Evolutionary conservation across 1,140 invertebrate species (phyloP), one percentile per base, ranked within the genome.

Genomic region (Lepidurus couesii): DNA sequence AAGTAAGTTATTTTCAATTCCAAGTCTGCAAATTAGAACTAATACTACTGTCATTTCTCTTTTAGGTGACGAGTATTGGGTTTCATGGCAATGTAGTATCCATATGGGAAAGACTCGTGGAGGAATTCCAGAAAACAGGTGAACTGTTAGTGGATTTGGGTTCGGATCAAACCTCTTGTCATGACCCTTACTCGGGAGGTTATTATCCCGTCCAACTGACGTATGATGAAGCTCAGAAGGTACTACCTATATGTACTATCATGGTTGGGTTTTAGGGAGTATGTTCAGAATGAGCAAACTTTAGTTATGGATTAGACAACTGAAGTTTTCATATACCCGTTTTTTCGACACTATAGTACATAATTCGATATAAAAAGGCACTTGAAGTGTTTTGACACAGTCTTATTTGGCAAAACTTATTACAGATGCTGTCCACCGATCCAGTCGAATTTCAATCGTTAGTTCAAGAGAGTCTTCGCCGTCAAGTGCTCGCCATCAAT

Each of bases 91-190:
- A 90, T 82, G 83, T 91, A 43, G 90, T 91, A 7, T 85, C 87
- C 81, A 81, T 91, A 16, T 91, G 90, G 90, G 90, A 91, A 82
- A 82, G 86, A 75, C 82, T 91, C 34, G 87, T 85, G 13, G 80
- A 85, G 24, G 89, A 90, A 80, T 87, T 86, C 80, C 85, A 89
- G 73, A 82, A 81, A 10, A 89, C 86, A 9, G 87, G 88, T 34
- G 89, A 92, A 73, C 80, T 87, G 5, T 81, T 91, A 7, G 89
- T 88, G 5, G 90, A 91, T 45, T 82, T 92, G 7, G 91, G 90
- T 4, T 90, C 90, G 9, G 91, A 92, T 83, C 90, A 92, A 83
- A 92, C 91, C 7, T 91, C 90, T 7, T 90, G 88, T 80, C 90
- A 92, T 82, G 90, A 90, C 82, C 89, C 90, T 7, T 91, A 87